Evolutionary conservation across 2,888 invertebrate species (phyloP), one percentile per base, ranked within the genome.

Genomic region (Morpho helenor): DNA sequence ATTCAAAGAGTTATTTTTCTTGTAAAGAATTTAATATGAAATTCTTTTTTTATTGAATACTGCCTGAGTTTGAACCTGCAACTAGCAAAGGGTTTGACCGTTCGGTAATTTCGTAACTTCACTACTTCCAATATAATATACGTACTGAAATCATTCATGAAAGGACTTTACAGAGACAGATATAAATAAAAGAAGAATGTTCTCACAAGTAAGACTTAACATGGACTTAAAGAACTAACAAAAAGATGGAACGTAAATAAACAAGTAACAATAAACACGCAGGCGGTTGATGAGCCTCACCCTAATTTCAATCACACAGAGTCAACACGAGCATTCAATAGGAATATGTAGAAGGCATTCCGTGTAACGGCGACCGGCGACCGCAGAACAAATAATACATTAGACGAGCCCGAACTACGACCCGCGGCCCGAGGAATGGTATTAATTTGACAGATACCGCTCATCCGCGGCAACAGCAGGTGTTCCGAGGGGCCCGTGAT

Each of bases 401-500:
- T 76, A 77, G 68, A 60, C 65, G 70, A 66, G 68, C 70, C 69
- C 61, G 61, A 68, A 66, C 75, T 67, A 73, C 70, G 69, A 66
- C 66, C 63, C 67, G 55, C 67, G 54, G 62, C 55, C 63, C 55
- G 64, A 64, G 62, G 65, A 62, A 69, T 66, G 69, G 73, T 73
- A 79, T 84, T 85, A 84, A 85, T 84, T 82, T 83, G 86, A 83
- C 81, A 80, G 77, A 80, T 75, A 77, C 77, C 73, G 76, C 76
- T 80, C 80, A 79, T 77, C 76, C 74, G 67, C 61, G 68, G 69
- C 66, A 85, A 79, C 89, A 88, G 89, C 89, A 85, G 90, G 89
- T 86, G 90, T 86, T 80, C 88, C 70, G 79, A 83, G 82, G 80
- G 76, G 79, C 80, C 76, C 80, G 79, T 87, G 89, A 90, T 88